Percentiles rank a stretch among this genome's conserved stretches.
Conservation (phyloP, 2,888 invertebrate species). For the Gari tellinella region DNA sequence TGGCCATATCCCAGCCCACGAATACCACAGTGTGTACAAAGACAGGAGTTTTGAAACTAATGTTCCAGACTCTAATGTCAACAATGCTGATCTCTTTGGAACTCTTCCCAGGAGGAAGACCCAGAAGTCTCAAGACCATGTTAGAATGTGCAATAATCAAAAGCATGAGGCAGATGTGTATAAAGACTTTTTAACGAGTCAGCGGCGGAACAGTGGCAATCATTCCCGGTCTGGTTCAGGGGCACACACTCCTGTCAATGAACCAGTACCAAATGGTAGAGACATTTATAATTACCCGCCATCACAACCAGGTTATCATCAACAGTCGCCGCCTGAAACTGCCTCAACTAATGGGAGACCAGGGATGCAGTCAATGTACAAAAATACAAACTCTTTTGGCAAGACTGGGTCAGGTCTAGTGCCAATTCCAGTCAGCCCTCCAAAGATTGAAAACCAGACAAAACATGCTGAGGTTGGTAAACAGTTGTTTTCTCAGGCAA, state of each 20-base stretch:
- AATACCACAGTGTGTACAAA: constrained; percentile 24
- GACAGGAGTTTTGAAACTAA: constrained; percentile 53
- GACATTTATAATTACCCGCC: neutral
- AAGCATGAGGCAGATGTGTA: constrained; percentile 70
- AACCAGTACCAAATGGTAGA: constrained; percentile 1
- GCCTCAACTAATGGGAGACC: too few species aligned
- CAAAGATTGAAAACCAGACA: constrained; percentile 46
- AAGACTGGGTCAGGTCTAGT: constrained; percentile 9
- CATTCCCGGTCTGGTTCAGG: constrained; percentile 51
- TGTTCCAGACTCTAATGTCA: constrained; percentile 29
- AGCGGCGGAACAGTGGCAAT: constrained; percentile 57
- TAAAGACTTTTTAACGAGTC: constrained; percentile 72
- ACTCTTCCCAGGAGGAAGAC: constrained; percentile 71
- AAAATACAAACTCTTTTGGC: neutral
- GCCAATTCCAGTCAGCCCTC: constrained; percentile 36
- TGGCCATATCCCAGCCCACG: constrained; percentile 21
- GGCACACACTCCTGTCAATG: constrained; percentile 55
- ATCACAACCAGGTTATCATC: neutral
- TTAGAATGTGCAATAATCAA: constrained; percentile 57
- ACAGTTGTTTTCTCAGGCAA: constrained; percentile 9
- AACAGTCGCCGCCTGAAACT: neutral
- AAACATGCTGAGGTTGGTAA: constrained; percentile 59
- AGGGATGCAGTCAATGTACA: too few species aligned
- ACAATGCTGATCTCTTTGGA: constrained; percentile 71
- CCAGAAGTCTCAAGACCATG: constrained; percentile 62